Evolutionary conservation across 2,113 vertebrate genomes (phyloP).

Genomic region (Nannobrachium achirus): DNA sequence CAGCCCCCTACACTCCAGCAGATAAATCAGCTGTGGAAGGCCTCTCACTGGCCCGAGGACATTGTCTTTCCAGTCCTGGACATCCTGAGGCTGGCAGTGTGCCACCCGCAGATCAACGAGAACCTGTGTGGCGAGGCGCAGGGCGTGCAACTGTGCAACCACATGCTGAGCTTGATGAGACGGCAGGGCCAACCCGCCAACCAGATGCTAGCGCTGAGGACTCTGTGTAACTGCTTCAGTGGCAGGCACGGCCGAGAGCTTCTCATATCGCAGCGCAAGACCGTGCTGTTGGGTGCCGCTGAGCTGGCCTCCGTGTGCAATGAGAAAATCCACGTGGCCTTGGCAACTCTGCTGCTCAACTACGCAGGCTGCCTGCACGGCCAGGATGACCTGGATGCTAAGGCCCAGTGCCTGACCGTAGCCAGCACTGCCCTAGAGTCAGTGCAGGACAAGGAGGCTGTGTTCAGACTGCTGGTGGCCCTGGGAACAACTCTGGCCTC

Average conservation of each 20-base stretch:
- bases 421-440: constrained; percentile 92
- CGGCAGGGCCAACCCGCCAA: constrained; percentile 90
- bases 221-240: constrained; percentile 94
- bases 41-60: constrained; percentile 94
- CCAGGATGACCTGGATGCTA: constrained; percentile 90
- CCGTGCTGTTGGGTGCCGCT: constrained; percentile 86
- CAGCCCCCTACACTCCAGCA: constrained; percentile 84
- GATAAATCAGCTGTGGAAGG: constrained; percentile 89
- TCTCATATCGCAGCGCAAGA: constrained; percentile 90
- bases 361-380: constrained; percentile 90
- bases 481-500: constrained; percentile 92
- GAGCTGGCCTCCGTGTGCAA: constrained; percentile 86
- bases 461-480: constrained; percentile 95
- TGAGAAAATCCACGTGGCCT: constrained; percentile 95
- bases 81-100: constrained; percentile 92
- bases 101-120: constrained; percentile 91
- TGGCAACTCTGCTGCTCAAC: constrained; percentile 93
- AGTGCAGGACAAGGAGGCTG: constrained; percentile 93
- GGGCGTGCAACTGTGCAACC: constrained; percentile 86
- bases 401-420: constrained; percentile 95
- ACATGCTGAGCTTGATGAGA: constrained; percentile 89
- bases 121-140: constrained; percentile 91
- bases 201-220: constrained; percentile 93
- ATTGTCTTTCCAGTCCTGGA: constrained; percentile 97
- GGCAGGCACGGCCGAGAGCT: constrained; percentile 85